Evolutionary conservation across 2,797 vertebrate species (phyloP).

Genomic region (Alfaro cultratus): DNA sequence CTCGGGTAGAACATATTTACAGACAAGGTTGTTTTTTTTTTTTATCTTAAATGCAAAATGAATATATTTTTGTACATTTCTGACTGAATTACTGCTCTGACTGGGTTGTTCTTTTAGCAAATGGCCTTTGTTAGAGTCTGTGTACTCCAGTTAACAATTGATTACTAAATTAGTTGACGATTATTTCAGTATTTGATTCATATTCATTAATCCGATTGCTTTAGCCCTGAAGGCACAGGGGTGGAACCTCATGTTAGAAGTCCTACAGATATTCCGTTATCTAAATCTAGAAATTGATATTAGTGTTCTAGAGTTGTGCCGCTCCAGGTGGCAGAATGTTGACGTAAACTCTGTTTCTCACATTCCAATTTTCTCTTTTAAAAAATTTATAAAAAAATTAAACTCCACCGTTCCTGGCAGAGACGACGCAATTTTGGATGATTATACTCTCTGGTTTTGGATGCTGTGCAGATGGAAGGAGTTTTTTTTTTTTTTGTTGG

Average conservation of each 20-base stretch:
- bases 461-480: not conserved
- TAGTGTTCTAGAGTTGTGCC: not conserved
- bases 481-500: not conserved
- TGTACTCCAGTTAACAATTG: no score
- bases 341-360: not conserved
- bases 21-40: no score
- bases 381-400: not conserved
- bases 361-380: not conserved
- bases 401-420: not conserved
- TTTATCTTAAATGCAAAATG: no score
- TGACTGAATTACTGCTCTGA: no score
- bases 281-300: not conserved
- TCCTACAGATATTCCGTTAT: conserved; percentile 30
- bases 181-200: no score
- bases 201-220: no score
- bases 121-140: no score
- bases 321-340: not conserved
- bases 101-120: no score
- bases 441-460: not conserved
- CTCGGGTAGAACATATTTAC: no score
- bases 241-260: conserved; percentile 35
- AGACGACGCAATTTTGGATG: not conserved
- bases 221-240: not conserved
- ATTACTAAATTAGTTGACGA: no score
- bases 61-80: no score